A percentile compares a stretch with the other conserved stretches of the same genome.
phyloP scores from a whole-genome alignment of 2,113 vertebrate species.

The Psilopsiagon aymara region DNA sequence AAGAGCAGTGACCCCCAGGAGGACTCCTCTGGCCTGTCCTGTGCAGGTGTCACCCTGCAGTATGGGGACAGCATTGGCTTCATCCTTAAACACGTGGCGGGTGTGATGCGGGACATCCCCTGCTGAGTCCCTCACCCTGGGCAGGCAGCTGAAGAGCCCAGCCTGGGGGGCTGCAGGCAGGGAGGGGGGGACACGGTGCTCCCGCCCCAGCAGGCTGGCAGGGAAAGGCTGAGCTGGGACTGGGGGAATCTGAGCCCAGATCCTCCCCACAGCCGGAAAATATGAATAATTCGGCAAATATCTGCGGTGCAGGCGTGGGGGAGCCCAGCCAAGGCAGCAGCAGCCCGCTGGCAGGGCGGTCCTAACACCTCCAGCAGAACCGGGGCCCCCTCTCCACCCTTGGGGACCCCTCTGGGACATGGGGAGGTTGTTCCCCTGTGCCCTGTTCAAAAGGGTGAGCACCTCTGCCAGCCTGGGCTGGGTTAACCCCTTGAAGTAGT shows the following conservation, averaged over 20 bases:
- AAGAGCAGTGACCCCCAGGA: neutral
- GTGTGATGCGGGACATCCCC: neutral
- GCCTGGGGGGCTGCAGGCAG: neutral
- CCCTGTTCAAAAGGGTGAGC: neutral
- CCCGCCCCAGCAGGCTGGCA: slow-evolving; percentile 32
- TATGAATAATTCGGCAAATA: slow-evolving; percentile 68
- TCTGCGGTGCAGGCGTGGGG: slow-evolving; percentile 49
- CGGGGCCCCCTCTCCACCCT: neutral
- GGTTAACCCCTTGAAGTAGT: neutral
- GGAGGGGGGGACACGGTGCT: neutral
- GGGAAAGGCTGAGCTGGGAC: neutral
- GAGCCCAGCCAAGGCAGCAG: slow-evolving; percentile 60
- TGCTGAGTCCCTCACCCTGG: neutral
- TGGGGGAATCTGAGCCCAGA: slow-evolving; percentile 36
- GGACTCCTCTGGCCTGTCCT: neutral
- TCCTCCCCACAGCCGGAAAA: slow-evolving; percentile 61
- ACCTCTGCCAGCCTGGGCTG: accelerated
- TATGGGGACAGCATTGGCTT: accelerated
- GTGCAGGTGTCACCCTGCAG: neutral
- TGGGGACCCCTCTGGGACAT: neutral
- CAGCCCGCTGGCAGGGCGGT: slow-evolving; percentile 40
- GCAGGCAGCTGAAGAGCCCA: accelerated
- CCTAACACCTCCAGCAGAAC: slow-evolving; percentile 30
- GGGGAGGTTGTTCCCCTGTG: neutral
- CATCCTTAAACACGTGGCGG: neutral